Base-by-base conservation (phyloP, 1,140 invertebrate genomes). In the Plutomurus gul region DNA sequence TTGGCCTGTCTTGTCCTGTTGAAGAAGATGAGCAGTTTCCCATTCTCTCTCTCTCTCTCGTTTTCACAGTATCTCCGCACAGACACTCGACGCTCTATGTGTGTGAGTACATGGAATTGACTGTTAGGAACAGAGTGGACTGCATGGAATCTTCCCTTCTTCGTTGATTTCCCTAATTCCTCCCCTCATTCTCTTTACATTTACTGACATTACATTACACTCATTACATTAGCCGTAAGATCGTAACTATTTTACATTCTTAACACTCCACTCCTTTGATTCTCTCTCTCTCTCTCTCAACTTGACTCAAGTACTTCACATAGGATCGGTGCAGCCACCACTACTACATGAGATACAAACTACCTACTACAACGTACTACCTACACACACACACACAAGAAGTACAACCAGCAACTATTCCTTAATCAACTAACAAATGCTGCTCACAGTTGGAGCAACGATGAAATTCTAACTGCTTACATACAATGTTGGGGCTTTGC, bases 241-340 rank as follows among this genome's bases (percentile, higher is more conserved):
- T 5, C 4, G 1, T 71, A 6, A 13, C 16, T 36, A 20, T 25
- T 27, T 43, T 65, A 36, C 30, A 65, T 65, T 65, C 56, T 65
- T 65, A 65, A 65, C 70, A 72, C 70, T 72, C 43, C 72, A 75
- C 43, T 49, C 46, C 30, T 75, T 47, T 49, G 6, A 49, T 30
- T 74, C 40, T 22, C 6, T 74, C 22, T 74, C 39, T 13, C 40
- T 74, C n/a, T n/a, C n/a, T 47, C 33, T 70, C 27, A 33, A 27
- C 60, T 30, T 0, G 1, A 13, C 1, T 39, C 70, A n/a, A n/a
- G n/a, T n/a, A n/a, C n/a, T n/a, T n/a, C n/a, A n/a, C n/a, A n/a
- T n/a, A n/a, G n/a, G n/a, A n/a, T n/a, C n/a, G n/a, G n/a, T n/a
- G n/a, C n/a, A 18, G n/a, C 40, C 16, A 74, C 43, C 36, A 16